phyloP scores from a whole-genome alignment of 2,888 invertebrate genomes.

The Machimus atricapillus region DNA sequence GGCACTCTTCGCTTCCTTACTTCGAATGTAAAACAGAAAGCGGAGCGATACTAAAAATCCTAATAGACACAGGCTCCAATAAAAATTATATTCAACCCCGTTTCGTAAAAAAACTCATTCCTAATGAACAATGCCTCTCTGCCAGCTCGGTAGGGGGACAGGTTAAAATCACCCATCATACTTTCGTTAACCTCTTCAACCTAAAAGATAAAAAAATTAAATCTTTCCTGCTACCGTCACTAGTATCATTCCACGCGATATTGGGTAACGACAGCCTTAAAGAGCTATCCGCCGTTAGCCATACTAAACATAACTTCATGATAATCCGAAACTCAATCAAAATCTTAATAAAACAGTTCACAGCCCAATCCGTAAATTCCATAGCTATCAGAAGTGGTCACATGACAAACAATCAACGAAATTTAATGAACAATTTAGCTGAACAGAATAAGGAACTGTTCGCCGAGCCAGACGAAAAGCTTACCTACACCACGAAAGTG shows the following conservation, averaged over 20 bases:
- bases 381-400: background rate
- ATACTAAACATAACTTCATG: constrained; percentile 31
- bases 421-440: background rate
- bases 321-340: background rate
- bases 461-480: constrained; percentile 1
- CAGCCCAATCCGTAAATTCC: background rate
- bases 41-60: constrained; percentile 40
- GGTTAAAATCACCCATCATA: background rate
- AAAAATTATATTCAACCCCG: constrained; percentile 2
- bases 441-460: background rate
- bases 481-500: background rate
- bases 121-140: constrained; percentile 39
- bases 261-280: constrained; percentile 40
- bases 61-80: constrained; percentile 33
- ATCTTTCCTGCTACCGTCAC: constrained; percentile 34
- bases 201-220: constrained; percentile 5
- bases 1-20: constrained; percentile 40
- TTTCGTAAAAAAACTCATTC: background rate
- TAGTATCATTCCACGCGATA: constrained; percentile 29
- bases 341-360: constrained; percentile 28
- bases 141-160: background rate
- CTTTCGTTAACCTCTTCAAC: constrained; percentile 20
- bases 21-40: constrained; percentile 7
- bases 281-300: background rate
- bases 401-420: background rate